These are phyloP conservation scores for Cheirogaleus medius DNA, from an alignment of 2,113 vertebrate genomes.

Conservation along the genomic window DNA sequence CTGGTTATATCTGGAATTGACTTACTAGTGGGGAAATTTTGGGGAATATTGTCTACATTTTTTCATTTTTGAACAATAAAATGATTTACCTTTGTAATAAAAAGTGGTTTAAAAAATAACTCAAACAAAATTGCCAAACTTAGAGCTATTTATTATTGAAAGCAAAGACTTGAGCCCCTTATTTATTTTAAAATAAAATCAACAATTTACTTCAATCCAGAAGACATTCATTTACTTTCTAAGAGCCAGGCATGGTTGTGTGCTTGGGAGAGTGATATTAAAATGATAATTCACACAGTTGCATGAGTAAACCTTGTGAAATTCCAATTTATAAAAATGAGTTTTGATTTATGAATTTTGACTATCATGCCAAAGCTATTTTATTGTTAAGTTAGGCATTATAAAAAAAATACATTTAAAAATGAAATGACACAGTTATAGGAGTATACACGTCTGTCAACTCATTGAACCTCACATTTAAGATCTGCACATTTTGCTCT, in stretches of 20 bases:
- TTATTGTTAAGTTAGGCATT: constrained; percentile 20
- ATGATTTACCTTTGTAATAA: constrained; percentile 36
- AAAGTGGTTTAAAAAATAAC: constrained; percentile 49
- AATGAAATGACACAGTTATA: background rate
- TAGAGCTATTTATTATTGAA: constrained; percentile 38
- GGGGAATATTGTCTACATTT: background rate
- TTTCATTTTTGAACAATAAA: background rate
- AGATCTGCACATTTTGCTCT: background rate
- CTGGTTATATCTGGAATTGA: background rate
- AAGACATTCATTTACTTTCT: background rate
- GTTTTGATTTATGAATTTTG: constrained; percentile 55
- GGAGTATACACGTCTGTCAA: background rate
- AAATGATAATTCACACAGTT: constrained; percentile 36
- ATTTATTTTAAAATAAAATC: constrained; percentile 42
- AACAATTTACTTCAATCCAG: background rate
- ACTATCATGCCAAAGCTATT: constrained; percentile 1
- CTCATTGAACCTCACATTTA: background rate
- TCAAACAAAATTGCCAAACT: constrained; percentile 26
- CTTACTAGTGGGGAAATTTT: background rate
- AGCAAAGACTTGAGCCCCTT: constrained; percentile 15
- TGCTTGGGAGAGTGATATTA: background rate
- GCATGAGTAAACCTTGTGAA: constrained; percentile 32
- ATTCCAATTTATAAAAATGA: constrained; percentile 27
- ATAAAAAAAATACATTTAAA: constrained; percentile 36
- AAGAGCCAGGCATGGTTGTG: background rate